Base-by-base conservation (phyloP, 1,140 invertebrate species). In the Stegodyphus dumicola region DNA sequence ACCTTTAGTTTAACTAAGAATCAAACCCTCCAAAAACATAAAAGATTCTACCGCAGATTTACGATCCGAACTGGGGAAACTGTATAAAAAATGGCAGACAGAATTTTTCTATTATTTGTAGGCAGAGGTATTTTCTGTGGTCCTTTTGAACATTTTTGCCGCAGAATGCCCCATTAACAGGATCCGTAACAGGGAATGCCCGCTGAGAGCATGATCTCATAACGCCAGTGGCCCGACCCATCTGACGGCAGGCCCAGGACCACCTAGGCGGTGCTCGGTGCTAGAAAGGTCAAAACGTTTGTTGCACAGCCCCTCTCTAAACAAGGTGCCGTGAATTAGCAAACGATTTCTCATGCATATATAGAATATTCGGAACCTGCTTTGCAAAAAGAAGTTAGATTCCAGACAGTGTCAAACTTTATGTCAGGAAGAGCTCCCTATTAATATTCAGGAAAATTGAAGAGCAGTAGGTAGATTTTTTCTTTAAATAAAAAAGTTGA, bases 121-220 rank as follows among this genome's bases (percentile, higher is more conserved):
- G 70, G 70, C 53, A 52, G 70, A 73, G 70, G 53, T n/a, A 52
- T 52, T 51, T 18, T 73, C 49, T 15, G 49, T 11, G 10, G 15
- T 73, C 53, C 53, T 73, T 67, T 67, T 18, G 66, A 67, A 33
- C 48, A 67, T 67, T 67, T 73, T 73, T 73, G 49, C 15, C 51
- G 33, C 70, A 73, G 70, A 73, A 73, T 73, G 49, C 49, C 13
- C 70, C 70, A 73, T 73, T 73, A 73, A 52, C 49, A 52, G 53
- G 53, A 73, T 73, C 70, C 53, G 70, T 52, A 73, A 52, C 70
- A 73, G 53, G 17, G 70, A 52, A 49, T 49, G 53, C 70, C 70
- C 49, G 70, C 70, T 73, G 70, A 5, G 70, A 52, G 49, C 70
- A 73, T n/a, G 70, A 73, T 73, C 70, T 73, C 70, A 73, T 73